Evolutionary conservation across 1,140 invertebrate species (phyloP), one percentile per base, ranked within the genome.

Genomic region (Drosophila burlai): DNA sequence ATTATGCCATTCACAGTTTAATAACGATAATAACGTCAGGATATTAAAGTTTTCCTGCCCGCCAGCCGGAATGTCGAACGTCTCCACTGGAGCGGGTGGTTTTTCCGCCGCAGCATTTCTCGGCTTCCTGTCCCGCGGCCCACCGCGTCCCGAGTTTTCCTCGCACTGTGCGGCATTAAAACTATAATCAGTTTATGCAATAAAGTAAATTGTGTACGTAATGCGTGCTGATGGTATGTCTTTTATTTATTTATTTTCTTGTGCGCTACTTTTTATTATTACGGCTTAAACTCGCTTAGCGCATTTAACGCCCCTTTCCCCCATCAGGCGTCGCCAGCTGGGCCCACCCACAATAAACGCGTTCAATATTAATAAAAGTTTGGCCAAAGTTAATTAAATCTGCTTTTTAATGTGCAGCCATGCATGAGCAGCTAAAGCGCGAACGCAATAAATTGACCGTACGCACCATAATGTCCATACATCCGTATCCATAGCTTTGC

Each of bases 191-290:
- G 85, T 90, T 90, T 90, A 85, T 90, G 85, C 83, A 90, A 85
- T 90, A 90, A 90, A 90, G 85, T 90, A 90, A 90, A 90, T 90
- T 90, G 86, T 90, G 85, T 90, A 85, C 85, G 85, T 90, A 90
- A 90, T 90, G 86, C 85, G 75, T 82, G 81, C 71, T 73, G 85
- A 89, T 89, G 81, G 67, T 67, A 50, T 89, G 84, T 89, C 85
- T 90, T 81, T 85, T 90, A 90, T 90, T 90, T 90, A 90, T 90
- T 84, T 82, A 80, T 80, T 90, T 84, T 90, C 85, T 84, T 85
- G 49, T 64, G 78, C 78, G 69, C 81, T 89, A 81, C 85, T 89
- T 89, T 89, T 89, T 90, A 89, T 90, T 85, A 90, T 76, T 65
- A 69, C 76, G 59, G 71, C 57, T 77, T 71, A 74, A 80, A 89